A percentile compares a stretch with the other conserved stretches of the same genome.
These are phyloP conservation scores for Andrena minutula DNA, from an alignment of 2,888 invertebrate genomes.

Conservation along the genomic window DNA sequence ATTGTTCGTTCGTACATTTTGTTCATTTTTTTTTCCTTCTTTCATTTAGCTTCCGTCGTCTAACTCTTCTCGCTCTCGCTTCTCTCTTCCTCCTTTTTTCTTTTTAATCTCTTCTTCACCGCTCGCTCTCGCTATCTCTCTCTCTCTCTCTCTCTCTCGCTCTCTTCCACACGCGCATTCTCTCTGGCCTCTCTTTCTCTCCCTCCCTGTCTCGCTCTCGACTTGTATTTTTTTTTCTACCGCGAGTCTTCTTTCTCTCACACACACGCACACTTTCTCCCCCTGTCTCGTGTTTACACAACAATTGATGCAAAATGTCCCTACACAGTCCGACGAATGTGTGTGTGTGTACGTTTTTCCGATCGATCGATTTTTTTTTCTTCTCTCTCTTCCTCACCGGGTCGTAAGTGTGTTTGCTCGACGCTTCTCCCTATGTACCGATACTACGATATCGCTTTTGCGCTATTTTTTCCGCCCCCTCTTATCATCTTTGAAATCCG, in stretches of 20 bases:
- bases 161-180: conserved; percentile 57
- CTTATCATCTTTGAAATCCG: conserved; percentile 62
- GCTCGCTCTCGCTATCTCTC: conserved; percentile 67
- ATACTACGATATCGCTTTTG: conserved; percentile 12
- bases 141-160: conserved; percentile 56
- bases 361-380: conserved; percentile 44
- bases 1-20: conserved; percentile 82
- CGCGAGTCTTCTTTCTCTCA: conserved; percentile 62
- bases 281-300: conserved; percentile 77
- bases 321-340: conserved; percentile 84
- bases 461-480: conserved; percentile 19
- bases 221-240: conserved; percentile 47
- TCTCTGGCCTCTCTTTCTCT: conserved; percentile 48
- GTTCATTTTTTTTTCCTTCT: conserved; percentile 72
- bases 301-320: conserved; percentile 84
- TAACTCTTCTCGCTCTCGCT: conserved; percentile 78
- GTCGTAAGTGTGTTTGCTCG: conserved; percentile 47
- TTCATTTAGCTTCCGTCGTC: conserved; percentile 79
- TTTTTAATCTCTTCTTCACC: conserved; percentile 64
- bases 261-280: conserved; percentile 70
- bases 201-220: conserved; percentile 46
- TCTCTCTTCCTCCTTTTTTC: conserved; percentile 63
- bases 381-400: conserved; percentile 26
- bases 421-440: conserved; percentile 40
- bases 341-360: conserved; percentile 75